Evolutionary conservation across 1,140 invertebrate species (phyloP), one percentile per base, ranked within the genome.

Genomic region (Phymorhynchus buccinoides): DNA sequence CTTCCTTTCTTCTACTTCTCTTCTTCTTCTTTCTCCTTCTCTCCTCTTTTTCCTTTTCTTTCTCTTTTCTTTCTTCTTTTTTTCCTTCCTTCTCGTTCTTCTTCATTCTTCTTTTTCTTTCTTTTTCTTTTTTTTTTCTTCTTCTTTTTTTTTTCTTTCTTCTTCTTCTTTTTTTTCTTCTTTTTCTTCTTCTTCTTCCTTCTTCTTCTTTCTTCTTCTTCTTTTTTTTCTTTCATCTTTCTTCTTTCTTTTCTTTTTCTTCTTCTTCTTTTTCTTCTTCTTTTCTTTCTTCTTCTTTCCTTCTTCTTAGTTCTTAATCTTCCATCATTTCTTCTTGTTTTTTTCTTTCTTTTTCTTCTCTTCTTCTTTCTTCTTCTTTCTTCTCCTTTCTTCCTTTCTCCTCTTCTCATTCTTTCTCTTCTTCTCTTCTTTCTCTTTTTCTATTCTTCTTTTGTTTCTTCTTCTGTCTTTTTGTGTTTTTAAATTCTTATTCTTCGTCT

Each of bases 301-400:
- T 73, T 73, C 68, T 73, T 73, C 68, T 73, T 73, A 73, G 35
- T 73, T 73, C n/a, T 73, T 73, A 37, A 9, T 73, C 35, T 27
- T 73, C 27, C 35, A 32, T 73, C 27, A 32, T 73, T 27, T 27
- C 68, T 73, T 37, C 35, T 73, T 9, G 7, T 32, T 27, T 27
- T 6, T 73, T 27, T 18, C 18, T 18, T 18, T 48, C 18, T 18
- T 6, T 48, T 48, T 48, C 18, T n/a, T n/a, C n/a, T n/a, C n/a
- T n/a, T 9, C 68, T 32, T 27, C 35, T 6, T 73, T 27, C 44
- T 48, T 18, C 44, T 48, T 48, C 44, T 6, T 48, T 48, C 18
- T 48, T n/a, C n/a, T n/a, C n/a, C n/a, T n/a, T n/a, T n/a, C n/a
- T n/a, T n/a, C n/a, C n/a, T n/a, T n/a, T n/a, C n/a, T n/a, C n/a